These are phyloP conservation scores for Forpus xanthops DNA, from an alignment of 2,797 vertebrate genomes.

Conservation along the genomic window DNA sequence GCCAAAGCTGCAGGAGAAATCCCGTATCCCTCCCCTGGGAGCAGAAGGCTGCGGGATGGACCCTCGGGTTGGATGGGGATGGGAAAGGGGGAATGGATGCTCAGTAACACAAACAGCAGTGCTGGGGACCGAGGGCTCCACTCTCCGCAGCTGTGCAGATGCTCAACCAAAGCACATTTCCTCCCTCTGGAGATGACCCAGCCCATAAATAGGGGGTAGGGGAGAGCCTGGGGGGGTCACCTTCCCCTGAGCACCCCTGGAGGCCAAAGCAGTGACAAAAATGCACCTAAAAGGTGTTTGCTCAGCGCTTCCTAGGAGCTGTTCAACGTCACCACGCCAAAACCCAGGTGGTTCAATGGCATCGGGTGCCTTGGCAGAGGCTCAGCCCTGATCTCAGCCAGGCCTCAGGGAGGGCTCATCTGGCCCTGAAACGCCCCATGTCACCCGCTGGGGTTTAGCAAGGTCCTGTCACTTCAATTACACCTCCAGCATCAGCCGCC, in stretches of 20 bases:
- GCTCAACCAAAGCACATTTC: neutral
- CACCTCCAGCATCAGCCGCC: neutral
- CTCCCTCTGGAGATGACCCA: neutral
- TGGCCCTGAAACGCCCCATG: neutral
- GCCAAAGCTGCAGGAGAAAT: neutral
- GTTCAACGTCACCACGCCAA: rapidly evolving
- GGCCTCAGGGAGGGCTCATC: neutral
- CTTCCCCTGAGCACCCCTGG: neutral
- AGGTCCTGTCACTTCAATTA: constrained; percentile 47
- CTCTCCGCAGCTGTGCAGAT: neutral
- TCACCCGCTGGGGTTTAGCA: constrained; percentile 12
- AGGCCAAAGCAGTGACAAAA: neutral
- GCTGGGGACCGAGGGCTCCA: rapidly evolving
- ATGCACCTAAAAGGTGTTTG: rapidly evolving
- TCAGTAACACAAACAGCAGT: neutral
- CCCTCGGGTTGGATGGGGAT: neutral
- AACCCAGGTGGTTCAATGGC: neutral
- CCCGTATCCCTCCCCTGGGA: neutral
- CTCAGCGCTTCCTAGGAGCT: neutral
- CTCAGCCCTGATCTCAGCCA: neutral
- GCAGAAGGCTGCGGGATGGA: neutral
- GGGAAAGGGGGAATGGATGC: neutral
- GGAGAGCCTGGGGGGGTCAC: neutral
- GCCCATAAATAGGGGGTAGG: neutral
- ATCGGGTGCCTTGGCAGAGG: rapidly evolving